phyloP scores from a whole-genome alignment of 2,113 vertebrate genomes.

The Hirundichthys speculiger region DNA sequence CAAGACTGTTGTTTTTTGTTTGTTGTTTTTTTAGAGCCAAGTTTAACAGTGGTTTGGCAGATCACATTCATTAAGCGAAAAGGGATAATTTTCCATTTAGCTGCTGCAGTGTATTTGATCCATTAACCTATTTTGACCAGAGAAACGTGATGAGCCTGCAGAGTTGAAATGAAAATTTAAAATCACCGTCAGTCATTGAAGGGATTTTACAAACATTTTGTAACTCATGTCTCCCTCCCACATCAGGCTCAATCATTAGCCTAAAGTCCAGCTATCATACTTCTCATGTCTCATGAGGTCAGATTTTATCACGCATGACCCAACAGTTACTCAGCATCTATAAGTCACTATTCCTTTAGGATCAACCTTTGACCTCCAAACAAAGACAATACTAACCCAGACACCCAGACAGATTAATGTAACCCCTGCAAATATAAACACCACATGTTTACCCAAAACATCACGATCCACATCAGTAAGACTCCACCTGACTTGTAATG shows the following conservation, averaged over 20 bases:
- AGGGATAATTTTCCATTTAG: no score
- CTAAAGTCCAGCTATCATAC: neutral
- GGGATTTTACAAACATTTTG: no score
- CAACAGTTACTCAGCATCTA: neutral
- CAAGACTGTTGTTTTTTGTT: no score
- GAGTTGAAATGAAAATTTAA: no score
- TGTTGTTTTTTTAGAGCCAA: no score
- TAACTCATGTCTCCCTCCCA: neutral
- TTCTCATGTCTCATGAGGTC: conserved; percentile 15
- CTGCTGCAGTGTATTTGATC: no score
- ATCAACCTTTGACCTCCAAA: conserved; percentile 28
- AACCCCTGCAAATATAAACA: conserved; percentile 29
- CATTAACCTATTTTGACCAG: no score
- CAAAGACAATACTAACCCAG: conserved; percentile 9
- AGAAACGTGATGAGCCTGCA: no score
- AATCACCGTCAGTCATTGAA: no score
- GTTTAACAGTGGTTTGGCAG: no score
- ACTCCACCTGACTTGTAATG: conserved; percentile 14
- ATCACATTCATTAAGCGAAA: no score
- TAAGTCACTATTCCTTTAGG: conserved; percentile 9
- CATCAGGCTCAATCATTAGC: neutral
- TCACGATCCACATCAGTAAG: conserved; percentile 8
- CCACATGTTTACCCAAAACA: conserved; percentile 33
- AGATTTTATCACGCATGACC: conserved; percentile 1
- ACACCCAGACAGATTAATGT: conserved; percentile 14